These are phyloP conservation scores for Lysiphlebus fabarum DNA, from an alignment of 1,140 invertebrate species.

Conservation along the genomic window DNA sequence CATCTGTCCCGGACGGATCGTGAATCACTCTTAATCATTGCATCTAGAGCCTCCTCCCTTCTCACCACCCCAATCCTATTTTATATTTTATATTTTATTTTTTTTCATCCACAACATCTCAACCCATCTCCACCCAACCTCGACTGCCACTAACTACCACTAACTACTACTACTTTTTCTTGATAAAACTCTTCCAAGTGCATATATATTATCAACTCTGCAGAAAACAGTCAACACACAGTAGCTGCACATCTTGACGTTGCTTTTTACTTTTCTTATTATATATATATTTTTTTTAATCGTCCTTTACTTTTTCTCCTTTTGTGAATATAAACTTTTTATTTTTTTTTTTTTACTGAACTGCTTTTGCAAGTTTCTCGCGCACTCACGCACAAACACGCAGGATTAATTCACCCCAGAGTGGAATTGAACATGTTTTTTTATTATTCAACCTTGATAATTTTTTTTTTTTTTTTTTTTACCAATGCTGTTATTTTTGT, in stretches of 20 bases:
- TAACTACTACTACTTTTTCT: not conserved
- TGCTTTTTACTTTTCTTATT: slow-evolving; percentile 6
- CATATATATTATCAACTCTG: too few relatives aligned
- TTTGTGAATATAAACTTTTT: not conserved
- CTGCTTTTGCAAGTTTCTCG: slow-evolving; percentile 14
- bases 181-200: not conserved
- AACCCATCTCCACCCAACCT: slow-evolving; percentile 4
- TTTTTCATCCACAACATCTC: not conserved
- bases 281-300: slow-evolving; percentile 24
- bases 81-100: not conserved
- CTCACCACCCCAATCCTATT: slow-evolving; percentile 21
- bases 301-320: slow-evolving; percentile 7
- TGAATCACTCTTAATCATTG: slow-evolving; percentile 56
- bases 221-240: too few relatives aligned
- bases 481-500: too few relatives aligned
- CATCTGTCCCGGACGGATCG: slow-evolving; percentile 50
- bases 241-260: too few relatives aligned
- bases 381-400: slow-evolving; percentile 16
- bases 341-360: not conserved
- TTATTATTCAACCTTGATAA: not conserved
- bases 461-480: too few relatives aligned
- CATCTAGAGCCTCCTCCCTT: slow-evolving; percentile 40
- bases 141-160: not conserved
- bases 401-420: slow-evolving; percentile 14
- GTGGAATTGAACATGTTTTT: slow-evolving; percentile 7